Percentiles rank a stretch among this genome's conserved stretches.
phyloP scores from a whole-genome alignment of 2,888 invertebrate species.

The Sinodicranocentrus sp. region DNA sequence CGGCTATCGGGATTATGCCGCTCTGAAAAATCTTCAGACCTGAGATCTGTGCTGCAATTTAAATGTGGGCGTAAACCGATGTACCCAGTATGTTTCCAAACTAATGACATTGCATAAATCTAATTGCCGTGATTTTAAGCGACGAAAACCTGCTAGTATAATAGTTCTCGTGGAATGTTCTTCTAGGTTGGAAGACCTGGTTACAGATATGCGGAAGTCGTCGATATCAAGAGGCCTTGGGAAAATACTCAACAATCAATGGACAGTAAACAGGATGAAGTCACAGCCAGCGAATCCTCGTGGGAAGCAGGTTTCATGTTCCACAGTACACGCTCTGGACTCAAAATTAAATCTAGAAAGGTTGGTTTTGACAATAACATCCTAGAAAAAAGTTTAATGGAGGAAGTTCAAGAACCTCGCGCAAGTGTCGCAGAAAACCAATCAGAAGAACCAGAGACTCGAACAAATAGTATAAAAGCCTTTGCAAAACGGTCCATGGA shows the following conservation, averaged over 20 bases:
- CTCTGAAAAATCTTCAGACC: constrained; percentile 23
- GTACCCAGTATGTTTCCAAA: constrained; percentile 21
- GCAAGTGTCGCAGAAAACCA: neutral
- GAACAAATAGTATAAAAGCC: no score
- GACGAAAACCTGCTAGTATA: no score
- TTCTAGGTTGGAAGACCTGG: constrained; percentile 53
- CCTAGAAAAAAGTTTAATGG: neutral
- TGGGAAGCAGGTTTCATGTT: constrained; percentile 60
- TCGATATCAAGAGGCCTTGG: constrained; percentile 35
- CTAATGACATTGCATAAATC: neutral
- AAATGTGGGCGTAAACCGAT: constrained; percentile 64
- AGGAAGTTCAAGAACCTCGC: neutral
- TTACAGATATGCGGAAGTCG: constrained; percentile 33
- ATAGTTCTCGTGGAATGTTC: neutral
- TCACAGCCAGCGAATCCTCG: constrained; percentile 12
- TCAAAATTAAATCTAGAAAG: neutral
- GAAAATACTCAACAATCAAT: neutral
- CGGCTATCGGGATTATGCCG: constrained; percentile 67
- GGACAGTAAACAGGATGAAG: constrained; percentile 5
- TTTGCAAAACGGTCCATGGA: no score
- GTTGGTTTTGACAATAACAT: constrained; percentile 42
- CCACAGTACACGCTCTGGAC: neutral
- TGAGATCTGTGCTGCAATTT: constrained; percentile 58
- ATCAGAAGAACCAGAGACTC: no score
- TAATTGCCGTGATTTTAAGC: no score